phyloP scores from a whole-genome alignment of 2,113 vertebrate genomes.

The Macaca nemestrina region DNA sequence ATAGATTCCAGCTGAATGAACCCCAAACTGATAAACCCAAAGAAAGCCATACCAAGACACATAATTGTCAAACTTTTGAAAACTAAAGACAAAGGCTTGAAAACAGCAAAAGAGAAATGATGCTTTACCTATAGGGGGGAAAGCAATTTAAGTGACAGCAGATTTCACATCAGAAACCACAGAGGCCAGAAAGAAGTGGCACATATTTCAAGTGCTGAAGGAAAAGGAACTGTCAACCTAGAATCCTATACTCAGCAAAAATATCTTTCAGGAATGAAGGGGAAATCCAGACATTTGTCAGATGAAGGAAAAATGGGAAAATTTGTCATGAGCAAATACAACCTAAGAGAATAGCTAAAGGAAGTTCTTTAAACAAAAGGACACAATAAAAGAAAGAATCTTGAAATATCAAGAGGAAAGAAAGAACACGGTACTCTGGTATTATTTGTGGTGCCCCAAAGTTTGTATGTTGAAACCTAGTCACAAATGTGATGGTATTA shows the following conservation, averaged over 20 bases:
- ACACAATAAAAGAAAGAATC: background rate
- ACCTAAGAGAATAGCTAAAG: background rate
- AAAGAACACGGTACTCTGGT: background rate
- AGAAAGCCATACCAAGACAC: background rate
- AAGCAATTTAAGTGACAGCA: background rate
- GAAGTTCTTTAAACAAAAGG: background rate
- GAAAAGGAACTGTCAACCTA: background rate
- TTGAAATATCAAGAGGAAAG: background rate
- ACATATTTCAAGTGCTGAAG: background rate
- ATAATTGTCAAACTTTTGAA: background rate
- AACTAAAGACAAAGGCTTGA: background rate
- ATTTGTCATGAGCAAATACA: background rate
- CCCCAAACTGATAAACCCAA: background rate
- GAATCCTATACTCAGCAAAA: background rate
- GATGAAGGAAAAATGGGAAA: background rate
- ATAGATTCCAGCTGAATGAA: background rate
- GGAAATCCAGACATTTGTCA: background rate
- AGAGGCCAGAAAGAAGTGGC: background rate
- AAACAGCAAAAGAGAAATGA: background rate
- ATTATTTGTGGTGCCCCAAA: background rate
- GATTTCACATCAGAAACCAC: background rate
- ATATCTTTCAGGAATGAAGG: background rate
- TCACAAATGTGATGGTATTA: background rate
- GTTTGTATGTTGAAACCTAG: background rate
- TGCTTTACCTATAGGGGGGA: background rate